Percentiles rank a stretch among this genome's conserved stretches.
Conservation (phyloP, 2,888 invertebrate genomes). For the Sphinx pinastri region DNA sequence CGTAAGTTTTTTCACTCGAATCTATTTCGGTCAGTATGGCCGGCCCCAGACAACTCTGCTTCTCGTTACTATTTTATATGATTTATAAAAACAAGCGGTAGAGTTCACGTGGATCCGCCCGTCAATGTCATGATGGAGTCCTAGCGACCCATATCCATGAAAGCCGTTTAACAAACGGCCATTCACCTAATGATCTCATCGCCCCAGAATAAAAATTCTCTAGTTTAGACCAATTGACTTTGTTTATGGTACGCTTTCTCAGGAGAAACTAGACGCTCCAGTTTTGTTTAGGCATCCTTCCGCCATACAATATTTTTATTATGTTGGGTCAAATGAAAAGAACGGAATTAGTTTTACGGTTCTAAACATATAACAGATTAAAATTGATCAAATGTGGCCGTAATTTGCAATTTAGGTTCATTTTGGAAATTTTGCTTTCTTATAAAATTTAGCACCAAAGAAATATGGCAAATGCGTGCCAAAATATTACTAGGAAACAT, state of each 20-base stretch:
- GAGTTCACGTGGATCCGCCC: conserved; percentile 36
- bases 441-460: no score
- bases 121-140: conserved; percentile 73
- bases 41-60: background rate
- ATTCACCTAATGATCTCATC: conserved; percentile 81
- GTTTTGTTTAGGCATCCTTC: conserved; percentile 61
- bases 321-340: background rate
- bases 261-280: conserved; percentile 66
- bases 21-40: conserved; percentile 15
- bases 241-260: conserved; percentile 76
- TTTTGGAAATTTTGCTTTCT: no score
- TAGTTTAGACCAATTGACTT: conserved; percentile 78
- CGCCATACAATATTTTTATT: conserved; percentile 40
- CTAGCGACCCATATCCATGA: conserved; percentile 68
- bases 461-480: no score
- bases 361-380: no score
- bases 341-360: background rate
- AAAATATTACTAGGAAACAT: no score
- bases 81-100: conserved; percentile 3
- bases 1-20: conserved; percentile 2
- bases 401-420: no score
- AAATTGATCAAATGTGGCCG: no score
- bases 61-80: background rate
- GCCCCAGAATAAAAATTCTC: conserved; percentile 76
- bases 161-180: conserved; percentile 60